Percentiles rank a stretch among this genome's conserved stretches.
phyloP scores from a whole-genome alignment of 2,113 vertebrate genomes.

The Globicephala melas region DNA sequence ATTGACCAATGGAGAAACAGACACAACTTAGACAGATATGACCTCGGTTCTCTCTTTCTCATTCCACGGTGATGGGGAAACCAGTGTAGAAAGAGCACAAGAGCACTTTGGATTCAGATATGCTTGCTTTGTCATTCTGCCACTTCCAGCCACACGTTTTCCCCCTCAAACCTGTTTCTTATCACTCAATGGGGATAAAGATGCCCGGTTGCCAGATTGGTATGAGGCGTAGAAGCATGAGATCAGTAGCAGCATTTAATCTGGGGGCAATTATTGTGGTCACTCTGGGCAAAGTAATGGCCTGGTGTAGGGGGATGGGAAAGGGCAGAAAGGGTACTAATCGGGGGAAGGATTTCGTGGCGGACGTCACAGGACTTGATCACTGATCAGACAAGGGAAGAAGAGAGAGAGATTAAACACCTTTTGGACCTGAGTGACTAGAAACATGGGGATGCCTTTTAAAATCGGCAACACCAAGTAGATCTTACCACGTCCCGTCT shows the following conservation, averaged over 20 bases:
- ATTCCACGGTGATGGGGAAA: not conserved
- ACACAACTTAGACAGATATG: not conserved
- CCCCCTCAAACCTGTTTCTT: not conserved
- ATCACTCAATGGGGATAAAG: not conserved
- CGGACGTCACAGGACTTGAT: not conserved
- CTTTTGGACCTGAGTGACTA: not conserved
- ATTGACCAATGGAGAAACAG: not conserved
- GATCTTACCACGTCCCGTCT: accelerated
- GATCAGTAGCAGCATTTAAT: not conserved
- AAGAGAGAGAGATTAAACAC: not conserved
- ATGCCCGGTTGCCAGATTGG: not conserved
- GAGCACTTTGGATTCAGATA: not conserved
- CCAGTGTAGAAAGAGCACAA: not conserved
- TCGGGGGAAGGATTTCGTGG: not conserved
- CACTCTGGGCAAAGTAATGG: not conserved
- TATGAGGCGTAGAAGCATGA: not conserved
- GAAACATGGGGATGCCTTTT: not conserved
- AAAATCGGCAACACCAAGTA: not conserved
- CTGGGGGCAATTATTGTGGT: accelerated
- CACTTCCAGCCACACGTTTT: accelerated
- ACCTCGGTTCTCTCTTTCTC: not conserved
- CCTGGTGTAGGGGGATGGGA: not conserved
- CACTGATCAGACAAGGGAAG: not conserved
- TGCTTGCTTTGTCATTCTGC: not conserved
- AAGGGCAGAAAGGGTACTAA: not conserved